phyloP scores from a whole-genome alignment of 35 echinoderm and acorn worm genomes.

The Patiria miniata region DNA sequence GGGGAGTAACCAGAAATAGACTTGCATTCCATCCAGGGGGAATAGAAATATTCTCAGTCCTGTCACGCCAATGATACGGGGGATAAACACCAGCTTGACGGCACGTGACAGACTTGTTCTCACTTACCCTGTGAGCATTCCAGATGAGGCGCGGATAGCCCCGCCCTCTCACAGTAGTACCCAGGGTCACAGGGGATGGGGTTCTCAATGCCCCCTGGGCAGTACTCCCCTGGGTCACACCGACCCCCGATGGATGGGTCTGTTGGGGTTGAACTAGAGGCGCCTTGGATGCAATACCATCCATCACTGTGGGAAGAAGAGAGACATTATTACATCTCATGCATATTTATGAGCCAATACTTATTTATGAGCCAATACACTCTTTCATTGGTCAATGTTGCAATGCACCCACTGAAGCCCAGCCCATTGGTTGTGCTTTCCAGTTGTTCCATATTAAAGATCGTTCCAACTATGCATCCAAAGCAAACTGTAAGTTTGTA shows the following conservation, averaged over 20 bases:
- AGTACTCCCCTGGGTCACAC: conserved; percentile 71
- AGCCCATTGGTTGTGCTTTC: too few relatives aligned
- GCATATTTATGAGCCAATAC: background rate
- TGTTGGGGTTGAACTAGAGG: conserved; percentile 78
- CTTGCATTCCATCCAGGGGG: too few relatives aligned
- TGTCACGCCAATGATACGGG: too few relatives aligned
- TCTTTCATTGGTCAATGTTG: background rate
- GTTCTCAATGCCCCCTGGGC: conserved; percentile 73
- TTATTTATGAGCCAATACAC: background rate
- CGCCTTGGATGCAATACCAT: conserved; percentile 85
- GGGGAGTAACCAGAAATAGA: too few relatives aligned
- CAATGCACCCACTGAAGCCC: too few relatives aligned
- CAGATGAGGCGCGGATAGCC: conserved; percentile 65
- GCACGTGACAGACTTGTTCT: too few relatives aligned
- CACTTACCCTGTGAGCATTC: conserved; percentile 78
- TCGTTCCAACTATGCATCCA: too few relatives aligned
- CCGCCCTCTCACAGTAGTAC: conserved; percentile 74
- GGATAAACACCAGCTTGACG: too few relatives aligned
- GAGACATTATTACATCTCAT: too few relatives aligned
- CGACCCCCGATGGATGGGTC: conserved; percentile 78
- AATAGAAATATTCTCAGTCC: too few relatives aligned
- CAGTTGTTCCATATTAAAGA: too few relatives aligned
- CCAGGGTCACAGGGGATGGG: conserved; percentile 79
- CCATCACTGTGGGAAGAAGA: conserved; percentile 73
- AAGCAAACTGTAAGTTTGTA: too few relatives aligned